Percentiles rank a stretch among this genome's conserved stretches.
Evolutionary conservation across 2,888 invertebrate species (phyloP).

Genomic region (Pachymerium ferrugineum): DNA sequence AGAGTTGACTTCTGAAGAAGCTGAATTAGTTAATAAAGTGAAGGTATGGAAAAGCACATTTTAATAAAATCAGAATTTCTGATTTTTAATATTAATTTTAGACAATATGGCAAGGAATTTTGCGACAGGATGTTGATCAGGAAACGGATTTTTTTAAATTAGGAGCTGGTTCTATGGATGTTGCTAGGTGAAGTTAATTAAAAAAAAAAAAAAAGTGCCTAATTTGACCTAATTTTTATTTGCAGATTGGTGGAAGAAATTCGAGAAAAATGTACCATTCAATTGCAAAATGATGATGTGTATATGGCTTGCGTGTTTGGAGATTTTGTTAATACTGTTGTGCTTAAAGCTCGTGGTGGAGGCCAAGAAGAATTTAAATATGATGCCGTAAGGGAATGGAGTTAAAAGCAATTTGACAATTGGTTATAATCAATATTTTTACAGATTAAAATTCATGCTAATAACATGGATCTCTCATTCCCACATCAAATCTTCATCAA

Average conservation of each 20-base stretch:
- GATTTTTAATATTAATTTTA: constrained; percentile 48
- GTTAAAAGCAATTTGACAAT: background rate
- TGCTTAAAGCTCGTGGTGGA: constrained; percentile 62
- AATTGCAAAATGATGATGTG: constrained; percentile 79
- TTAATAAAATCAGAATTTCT: background rate
- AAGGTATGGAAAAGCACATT: constrained; percentile 42
- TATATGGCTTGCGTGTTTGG: constrained; percentile 86
- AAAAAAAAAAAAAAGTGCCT: background rate
- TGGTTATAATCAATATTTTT: background rate
- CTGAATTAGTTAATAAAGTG: constrained; percentile 57
- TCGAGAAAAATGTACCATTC: constrained; percentile 69
- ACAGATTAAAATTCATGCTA: constrained; percentile 61
- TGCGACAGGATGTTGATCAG: constrained; percentile 66
- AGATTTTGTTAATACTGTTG: constrained; percentile 66
- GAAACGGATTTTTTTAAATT: constrained; percentile 85
- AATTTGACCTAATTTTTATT: background rate
- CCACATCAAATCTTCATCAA: constrained; percentile 88
- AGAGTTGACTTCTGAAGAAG: constrained; percentile 68
- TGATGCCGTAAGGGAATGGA: constrained; percentile 58
- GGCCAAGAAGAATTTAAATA: constrained; percentile 56
- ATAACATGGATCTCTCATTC: constrained; percentile 76
- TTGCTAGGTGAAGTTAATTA: constrained; percentile 58
- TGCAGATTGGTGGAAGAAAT: constrained; percentile 80
- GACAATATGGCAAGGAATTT: constrained; percentile 76
- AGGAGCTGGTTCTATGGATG: constrained; percentile 99